A percentile compares a stretch with the other conserved stretches of the same genome.
phyloP scores from a whole-genome alignment of 2,797 vertebrate genomes.

The Cyclopterus lumpus region DNA sequence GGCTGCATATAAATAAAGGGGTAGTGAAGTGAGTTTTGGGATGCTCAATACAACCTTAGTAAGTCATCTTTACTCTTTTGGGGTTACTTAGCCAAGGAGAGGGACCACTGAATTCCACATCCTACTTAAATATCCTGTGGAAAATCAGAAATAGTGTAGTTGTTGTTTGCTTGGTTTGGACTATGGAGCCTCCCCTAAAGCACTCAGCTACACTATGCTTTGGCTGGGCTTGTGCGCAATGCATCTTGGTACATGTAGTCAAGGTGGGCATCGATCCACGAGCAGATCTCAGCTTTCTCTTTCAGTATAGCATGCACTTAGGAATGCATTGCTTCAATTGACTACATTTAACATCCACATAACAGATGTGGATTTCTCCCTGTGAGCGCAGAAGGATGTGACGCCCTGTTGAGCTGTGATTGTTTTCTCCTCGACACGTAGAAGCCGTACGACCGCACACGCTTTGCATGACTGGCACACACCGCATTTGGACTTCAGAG shows the following conservation, averaged over 20 bases:
- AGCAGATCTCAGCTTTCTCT: not conserved
- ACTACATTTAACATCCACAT: not conserved
- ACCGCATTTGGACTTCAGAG: slow-evolving; percentile 29
- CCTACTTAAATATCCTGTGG: slow-evolving; percentile 50
- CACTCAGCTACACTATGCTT: too few species aligned
- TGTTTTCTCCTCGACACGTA: slow-evolving; percentile 19
- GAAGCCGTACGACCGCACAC: slow-evolving; percentile 24
- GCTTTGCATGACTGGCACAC: slow-evolving; percentile 32
- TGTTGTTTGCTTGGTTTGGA: not conserved
- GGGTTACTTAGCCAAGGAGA: slow-evolving; percentile 55
- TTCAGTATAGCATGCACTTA: not conserved
- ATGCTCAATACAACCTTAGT: slow-evolving; percentile 68
- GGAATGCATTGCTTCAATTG: not conserved
- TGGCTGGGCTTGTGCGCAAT: not conserved
- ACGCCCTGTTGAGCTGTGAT: slow-evolving; percentile 53
- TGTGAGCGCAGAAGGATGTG: slow-evolving; percentile 52
- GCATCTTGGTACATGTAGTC: not conserved
- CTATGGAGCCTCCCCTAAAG: not conserved
- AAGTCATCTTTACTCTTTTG: slow-evolving; percentile 60
- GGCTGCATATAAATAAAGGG: slow-evolving; percentile 62
- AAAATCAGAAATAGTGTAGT: not conserved
- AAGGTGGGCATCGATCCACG: not conserved
- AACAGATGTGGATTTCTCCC: not conserved
- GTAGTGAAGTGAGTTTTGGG: slow-evolving; percentile 62
- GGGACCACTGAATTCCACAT: slow-evolving; percentile 60